Percentiles rank a stretch among this genome's conserved stretches.
Conservation (phyloP, 2,888 invertebrate species). For the Hirudinaria manillensis region DNA sequence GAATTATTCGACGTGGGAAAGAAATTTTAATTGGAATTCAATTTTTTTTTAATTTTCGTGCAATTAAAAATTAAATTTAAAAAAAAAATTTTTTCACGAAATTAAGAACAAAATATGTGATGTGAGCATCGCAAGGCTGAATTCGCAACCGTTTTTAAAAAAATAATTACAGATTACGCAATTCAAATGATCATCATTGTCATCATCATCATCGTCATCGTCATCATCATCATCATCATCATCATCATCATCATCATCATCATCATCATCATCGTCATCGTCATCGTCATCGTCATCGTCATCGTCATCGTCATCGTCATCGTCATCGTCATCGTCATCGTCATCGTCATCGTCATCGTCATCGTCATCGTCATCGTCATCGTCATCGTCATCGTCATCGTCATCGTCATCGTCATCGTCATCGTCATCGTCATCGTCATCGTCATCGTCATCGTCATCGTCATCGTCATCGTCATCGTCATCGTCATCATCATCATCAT, state of each 20-base stretch:
- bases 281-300: not conserved
- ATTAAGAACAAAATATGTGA: too few relatives aligned
- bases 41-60: too few relatives aligned
- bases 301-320: not conserved
- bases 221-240: conserved; percentile 29
- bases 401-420: conserved; percentile 22
- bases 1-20: too few relatives aligned
- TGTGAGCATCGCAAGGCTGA: too few relatives aligned
- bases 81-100: too few relatives aligned
- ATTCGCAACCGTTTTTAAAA: too few relatives aligned
- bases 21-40: too few relatives aligned
- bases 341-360: conserved; percentile 19
- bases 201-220: conserved; percentile 29
- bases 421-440: conserved; percentile 11
- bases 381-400: conserved; percentile 24
- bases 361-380: conserved; percentile 12
- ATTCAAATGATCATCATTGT: conserved; percentile 19
- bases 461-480: conserved; percentile 26
- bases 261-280: not conserved
- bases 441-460: conserved; percentile 24
- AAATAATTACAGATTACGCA: too few relatives aligned
- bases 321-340: conserved; percentile 6
- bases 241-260: conserved; percentile 5
- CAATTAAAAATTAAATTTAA: too few relatives aligned
- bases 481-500: conserved; percentile 20